A percentile compares a stretch with the other conserved stretches of the same genome.
phyloP scores from a whole-genome alignment of 2,113 vertebrate species.

The Macquaria australasica region DNA sequence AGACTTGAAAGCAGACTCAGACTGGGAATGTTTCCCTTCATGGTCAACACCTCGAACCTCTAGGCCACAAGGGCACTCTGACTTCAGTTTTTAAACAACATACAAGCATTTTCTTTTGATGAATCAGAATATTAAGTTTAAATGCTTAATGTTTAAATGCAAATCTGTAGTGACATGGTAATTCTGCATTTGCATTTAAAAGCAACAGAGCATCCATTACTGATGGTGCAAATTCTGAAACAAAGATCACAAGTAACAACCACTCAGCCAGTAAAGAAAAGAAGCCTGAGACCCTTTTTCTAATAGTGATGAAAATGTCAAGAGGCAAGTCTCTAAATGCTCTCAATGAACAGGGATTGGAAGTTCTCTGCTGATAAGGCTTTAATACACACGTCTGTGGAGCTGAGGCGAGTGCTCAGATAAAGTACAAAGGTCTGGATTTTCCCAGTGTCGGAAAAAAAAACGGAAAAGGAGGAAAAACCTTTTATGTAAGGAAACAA shows the following conservation, averaged over 20 bases:
- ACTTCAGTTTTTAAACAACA: neutral
- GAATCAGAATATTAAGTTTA: neutral
- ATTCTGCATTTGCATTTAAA: slow-evolving; percentile 49
- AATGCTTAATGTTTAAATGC: neutral
- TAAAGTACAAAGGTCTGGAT: slow-evolving; percentile 71
- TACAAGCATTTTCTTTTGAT: neutral
- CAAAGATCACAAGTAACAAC: slow-evolving; percentile 47
- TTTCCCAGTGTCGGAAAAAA: slow-evolving; percentile 39
- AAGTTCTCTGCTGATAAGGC: slow-evolving; percentile 69
- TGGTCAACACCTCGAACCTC: neutral
- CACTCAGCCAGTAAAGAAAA: slow-evolving; percentile 19
- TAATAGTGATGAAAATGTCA: slow-evolving; percentile 63
- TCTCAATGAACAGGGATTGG: slow-evolving; percentile 69
- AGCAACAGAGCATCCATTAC: slow-evolving; percentile 30
- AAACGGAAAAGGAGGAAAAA: neutral
- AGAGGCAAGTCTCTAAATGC: slow-evolving; percentile 68
- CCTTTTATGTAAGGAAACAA: slow-evolving; percentile 68
- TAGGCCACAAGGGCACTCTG: neutral
- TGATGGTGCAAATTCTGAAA: slow-evolving; percentile 26
- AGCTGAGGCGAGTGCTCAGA: slow-evolving; percentile 52
- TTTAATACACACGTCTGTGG: slow-evolving; percentile 58
- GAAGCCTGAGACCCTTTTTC: slow-evolving; percentile 40
- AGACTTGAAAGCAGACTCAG: slow-evolving; percentile 11
- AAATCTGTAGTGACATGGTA: slow-evolving; percentile 1
- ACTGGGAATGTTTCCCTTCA: neutral